Percentiles rank a stretch among this genome's conserved stretches.
phyloP scores from a whole-genome alignment of 2,113 vertebrate genomes.

The Regulus satrapa region DNA sequence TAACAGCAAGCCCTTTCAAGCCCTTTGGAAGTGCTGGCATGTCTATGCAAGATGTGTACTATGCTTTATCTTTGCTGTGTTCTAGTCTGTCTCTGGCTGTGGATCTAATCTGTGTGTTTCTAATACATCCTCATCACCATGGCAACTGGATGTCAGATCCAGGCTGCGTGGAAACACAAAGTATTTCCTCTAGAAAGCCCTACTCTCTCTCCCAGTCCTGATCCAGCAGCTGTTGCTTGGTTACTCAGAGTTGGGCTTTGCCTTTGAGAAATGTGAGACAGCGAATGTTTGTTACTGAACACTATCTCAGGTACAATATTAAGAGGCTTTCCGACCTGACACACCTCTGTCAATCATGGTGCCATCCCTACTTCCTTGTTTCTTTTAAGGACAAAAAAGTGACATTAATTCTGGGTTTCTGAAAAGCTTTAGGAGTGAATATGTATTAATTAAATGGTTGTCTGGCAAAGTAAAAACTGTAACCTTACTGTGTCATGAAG shows the following conservation, averaged over 20 bases:
- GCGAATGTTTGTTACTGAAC: neutral
- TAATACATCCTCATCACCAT: neutral
- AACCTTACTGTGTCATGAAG: neutral
- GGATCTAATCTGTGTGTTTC: neutral
- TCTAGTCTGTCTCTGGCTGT: neutral
- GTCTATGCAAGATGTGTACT: neutral
- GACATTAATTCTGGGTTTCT: neutral
- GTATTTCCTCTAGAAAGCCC: neutral
- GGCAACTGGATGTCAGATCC: neutral
- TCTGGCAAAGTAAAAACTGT: neutral
- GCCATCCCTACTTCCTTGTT: neutral
- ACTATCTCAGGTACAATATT: neutral
- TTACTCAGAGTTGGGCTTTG: neutral
- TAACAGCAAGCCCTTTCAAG: neutral
- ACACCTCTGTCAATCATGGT: neutral
- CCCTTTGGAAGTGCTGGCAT: slow-evolving; percentile 1
- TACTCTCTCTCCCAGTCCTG: neutral
- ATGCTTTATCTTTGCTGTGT: slow-evolving; percentile 30
- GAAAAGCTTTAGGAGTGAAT: neutral
- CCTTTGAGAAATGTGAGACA: neutral
- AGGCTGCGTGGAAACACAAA: neutral
- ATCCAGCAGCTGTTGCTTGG: neutral
- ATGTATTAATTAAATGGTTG: neutral
- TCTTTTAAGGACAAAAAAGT: neutral
- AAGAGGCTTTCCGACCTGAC: neutral